Base-by-base conservation (phyloP, 2,888 invertebrate species). In the Gortyna flavago region DNA sequence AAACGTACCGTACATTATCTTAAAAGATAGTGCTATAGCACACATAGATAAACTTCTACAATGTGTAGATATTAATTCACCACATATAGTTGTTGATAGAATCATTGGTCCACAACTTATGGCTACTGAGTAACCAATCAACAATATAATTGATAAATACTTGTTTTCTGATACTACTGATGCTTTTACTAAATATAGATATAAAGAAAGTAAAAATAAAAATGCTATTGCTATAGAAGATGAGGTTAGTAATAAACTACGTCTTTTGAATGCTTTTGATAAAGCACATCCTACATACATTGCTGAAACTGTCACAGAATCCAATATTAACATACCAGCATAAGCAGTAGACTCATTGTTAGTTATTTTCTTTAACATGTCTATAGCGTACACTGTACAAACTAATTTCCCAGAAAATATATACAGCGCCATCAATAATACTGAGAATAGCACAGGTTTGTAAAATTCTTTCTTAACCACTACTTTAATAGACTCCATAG, bases 71-170 rank as follows among this genome's bases (percentile, higher is more conserved):
- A 90, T 83, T 59, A 92, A 77, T 79, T 92, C 92, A 0, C 87
- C 90, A 54, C 83, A 80, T 59, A 91, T 85, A 0, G 89, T 85
- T 1, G 88, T 82, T 0, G 84, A 79, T 18, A 92, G 54, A n/a
- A 92, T 91, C 79, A 91, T 86, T 0, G 92, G 91, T 8, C 94
- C 94, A 68, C 90, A 90, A 73, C 93, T 91, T 29, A 93, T 89
- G 84, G 75, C 18, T 66, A 85, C 21, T 41, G 85, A 85, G 69
- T 75, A 85, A 35, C 85, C 67, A 5, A 32, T 51, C 29, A 85
- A 65, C 32, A 85, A 77, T 3, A 51, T 0, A 41, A 85, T 41
- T 21, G 83, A 77, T 35, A 83, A 9, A 72, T 85, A 77, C 16
- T 81, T 84, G 29, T 77, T 72, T 21, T 83, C 75, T 16, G n/a